Evolutionary conservation across 2,113 vertebrate genomes (phyloP), one percentile per base, ranked within the genome.

Genomic region (Pseudopipra pipra): DNA sequence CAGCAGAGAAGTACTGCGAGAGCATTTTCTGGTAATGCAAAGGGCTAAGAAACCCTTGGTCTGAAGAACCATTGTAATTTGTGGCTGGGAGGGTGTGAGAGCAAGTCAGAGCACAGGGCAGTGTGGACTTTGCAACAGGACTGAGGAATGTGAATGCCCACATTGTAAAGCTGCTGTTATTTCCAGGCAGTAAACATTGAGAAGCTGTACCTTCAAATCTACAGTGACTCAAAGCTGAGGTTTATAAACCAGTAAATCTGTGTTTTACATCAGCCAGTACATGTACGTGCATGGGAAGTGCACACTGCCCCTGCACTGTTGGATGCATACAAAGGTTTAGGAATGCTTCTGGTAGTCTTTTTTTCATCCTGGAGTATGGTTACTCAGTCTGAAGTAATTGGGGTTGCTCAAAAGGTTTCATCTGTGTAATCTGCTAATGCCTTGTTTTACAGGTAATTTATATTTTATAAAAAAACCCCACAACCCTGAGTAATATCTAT

Each of bases 91-190:
- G 49, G 8, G 5, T 58, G 20, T 1, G 1, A 12, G 1, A 0
- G 33, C 41, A 37, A 14, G 22, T 65, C 20, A 9, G 31, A 83
- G 49, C 46, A n/a, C 24, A 11, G n/a, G 21, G 5, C 17, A n/a
- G 1, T 0, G 0, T 10, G 31, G 12, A 46, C 9, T 17, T 8
- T 17, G 44, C 62, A 35, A 41, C 11, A n/a, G n/a, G 13, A 14
- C 28, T 39, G 61, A 56, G 52, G n/a, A 31, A 23, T 72, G 18
- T 67, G 47, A n/a, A 59, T 85, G 39, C 6, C 12, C 1, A 1
- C 35, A 43, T 54, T 13, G 6, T 71, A 41, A 11, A 0, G 1
- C 52, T 51, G 28, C 43, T 79, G 47, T 30, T 49, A 2, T 31
- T 85, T 59, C 39, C 25, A 58, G 33, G 11, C 74, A 46, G 22